Evolutionary conservation across 2,888 invertebrate species (phyloP).

Genomic region (Sphaerophoria rueppellii): DNA sequence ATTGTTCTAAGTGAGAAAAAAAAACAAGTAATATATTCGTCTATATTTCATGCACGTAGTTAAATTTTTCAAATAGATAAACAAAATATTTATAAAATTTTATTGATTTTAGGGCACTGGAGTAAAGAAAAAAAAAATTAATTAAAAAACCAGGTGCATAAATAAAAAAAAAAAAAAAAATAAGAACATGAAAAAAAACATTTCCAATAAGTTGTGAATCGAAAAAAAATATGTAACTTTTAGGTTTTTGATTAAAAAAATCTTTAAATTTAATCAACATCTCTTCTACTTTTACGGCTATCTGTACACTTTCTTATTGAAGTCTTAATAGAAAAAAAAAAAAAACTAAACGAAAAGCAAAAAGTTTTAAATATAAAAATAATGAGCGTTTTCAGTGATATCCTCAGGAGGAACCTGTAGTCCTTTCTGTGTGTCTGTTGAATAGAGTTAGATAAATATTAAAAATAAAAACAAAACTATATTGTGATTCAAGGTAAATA

Average conservation of each 20-base stretch:
- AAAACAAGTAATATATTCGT: slow-evolving; percentile 51
- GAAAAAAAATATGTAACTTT: slow-evolving; percentile 58
- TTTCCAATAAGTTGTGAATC: slow-evolving; percentile 69
- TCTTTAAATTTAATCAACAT: slow-evolving; percentile 49
- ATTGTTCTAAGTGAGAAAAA: slow-evolving; percentile 58
- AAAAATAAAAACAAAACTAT: slow-evolving; percentile 55
- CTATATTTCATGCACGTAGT: slow-evolving; percentile 68
- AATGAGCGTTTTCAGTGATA: slow-evolving; percentile 74
- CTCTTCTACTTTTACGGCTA: slow-evolving; percentile 49
- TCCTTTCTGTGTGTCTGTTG: slow-evolving; percentile 68
- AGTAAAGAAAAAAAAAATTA: slow-evolving; percentile 37
- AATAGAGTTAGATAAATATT: slow-evolving; percentile 51
- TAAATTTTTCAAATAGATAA: slow-evolving; percentile 54
- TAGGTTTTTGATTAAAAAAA: slow-evolving; percentile 59
- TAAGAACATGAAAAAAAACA: slow-evolving; percentile 48
- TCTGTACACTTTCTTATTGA: slow-evolving; percentile 60
- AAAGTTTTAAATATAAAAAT: slow-evolving; percentile 31
- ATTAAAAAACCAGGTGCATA: slow-evolving; percentile 54
- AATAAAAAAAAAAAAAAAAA: slow-evolving; percentile 12
- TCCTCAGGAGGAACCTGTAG: slow-evolving; percentile 63
- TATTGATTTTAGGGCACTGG: slow-evolving; percentile 57
- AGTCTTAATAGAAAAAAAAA: background rate
- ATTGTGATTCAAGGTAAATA: slow-evolving; percentile 73
- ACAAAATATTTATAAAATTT: slow-evolving; percentile 56
- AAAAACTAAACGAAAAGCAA: slow-evolving; percentile 2